Percentiles rank a stretch among this genome's conserved stretches.
Evolutionary conservation across 2,113 vertebrate genomes (phyloP).

Genomic region (Protobothrops mucrosquamatus): DNA sequence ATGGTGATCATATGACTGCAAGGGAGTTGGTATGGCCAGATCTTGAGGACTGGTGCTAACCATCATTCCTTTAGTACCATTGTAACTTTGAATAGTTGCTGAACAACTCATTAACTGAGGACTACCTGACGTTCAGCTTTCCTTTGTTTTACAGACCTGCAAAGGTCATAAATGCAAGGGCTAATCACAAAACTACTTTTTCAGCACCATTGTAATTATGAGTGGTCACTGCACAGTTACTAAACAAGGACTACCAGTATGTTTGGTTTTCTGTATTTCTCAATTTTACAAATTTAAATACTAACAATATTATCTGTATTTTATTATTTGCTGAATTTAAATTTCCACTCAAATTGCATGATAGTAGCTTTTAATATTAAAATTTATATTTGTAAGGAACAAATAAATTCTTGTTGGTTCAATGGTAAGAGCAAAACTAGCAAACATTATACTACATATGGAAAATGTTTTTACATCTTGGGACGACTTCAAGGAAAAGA

Average conservation of each 20-base stretch:
- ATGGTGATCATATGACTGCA: not conserved
- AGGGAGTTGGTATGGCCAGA: not conserved
- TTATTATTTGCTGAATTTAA: not conserved
- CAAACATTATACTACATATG: not conserved
- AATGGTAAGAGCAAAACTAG: not conserved
- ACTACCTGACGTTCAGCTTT: not conserved
- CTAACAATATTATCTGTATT: not conserved
- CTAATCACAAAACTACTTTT: not conserved
- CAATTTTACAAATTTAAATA: not conserved
- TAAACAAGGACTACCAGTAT: not conserved
- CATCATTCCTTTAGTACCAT: not conserved
- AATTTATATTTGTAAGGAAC: not conserved
- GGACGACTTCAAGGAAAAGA: not conserved
- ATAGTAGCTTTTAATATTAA: not conserved
- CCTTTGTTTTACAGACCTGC: not conserved
- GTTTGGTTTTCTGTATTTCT: not conserved
- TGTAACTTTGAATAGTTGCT: not conserved
- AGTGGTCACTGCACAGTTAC: not conserved
- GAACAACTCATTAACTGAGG: not conserved
- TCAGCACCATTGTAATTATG: not conserved
- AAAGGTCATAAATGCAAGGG: not conserved
- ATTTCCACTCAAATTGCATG: not conserved
- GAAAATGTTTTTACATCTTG: slow-evolving; percentile 5
- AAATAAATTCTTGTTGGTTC: not conserved
- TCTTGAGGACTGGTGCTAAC: not conserved